Percentiles rank a stretch among this genome's conserved stretches.
Conservation (phyloP, 2,888 invertebrate genomes). For the Schizaphis graminum region DNA sequence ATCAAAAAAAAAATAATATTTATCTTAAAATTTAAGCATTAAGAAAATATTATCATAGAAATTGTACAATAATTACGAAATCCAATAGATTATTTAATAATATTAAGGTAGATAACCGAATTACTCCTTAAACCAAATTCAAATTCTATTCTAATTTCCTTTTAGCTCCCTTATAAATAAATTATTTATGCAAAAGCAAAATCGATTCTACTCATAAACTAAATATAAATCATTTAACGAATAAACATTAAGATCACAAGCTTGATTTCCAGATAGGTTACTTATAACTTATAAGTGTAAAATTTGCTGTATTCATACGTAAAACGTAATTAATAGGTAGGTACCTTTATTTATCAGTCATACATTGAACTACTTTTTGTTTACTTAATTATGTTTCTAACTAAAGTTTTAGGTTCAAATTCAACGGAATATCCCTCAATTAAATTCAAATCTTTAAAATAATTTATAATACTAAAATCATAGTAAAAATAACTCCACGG, state of each 20-base stretch:
- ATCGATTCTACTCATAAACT: not conserved
- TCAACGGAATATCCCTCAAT: not conserved
- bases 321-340: not conserved
- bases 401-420: not conserved
- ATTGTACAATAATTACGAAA: not conserved
- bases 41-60: not conserved
- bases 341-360: not conserved
- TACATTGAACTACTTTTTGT: not conserved
- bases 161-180: not conserved
- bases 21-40: not conserved
- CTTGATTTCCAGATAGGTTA: not conserved
- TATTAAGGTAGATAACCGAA: not conserved
- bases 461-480: not conserved
- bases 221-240: not conserved
- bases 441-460: not conserved
- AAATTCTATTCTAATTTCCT: not conserved
- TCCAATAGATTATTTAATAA: not conserved
- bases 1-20: not conserved
- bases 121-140: not conserved
- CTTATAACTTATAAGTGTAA: not conserved
- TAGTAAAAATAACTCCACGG: not conserved
- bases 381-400: not conserved
- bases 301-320: not conserved
- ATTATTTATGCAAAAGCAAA: slow-evolving; percentile 16
- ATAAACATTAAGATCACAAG: not conserved